Conservation (phyloP, 92 coral and sea anemone species). For the Paragorgia papillata region DNA sequence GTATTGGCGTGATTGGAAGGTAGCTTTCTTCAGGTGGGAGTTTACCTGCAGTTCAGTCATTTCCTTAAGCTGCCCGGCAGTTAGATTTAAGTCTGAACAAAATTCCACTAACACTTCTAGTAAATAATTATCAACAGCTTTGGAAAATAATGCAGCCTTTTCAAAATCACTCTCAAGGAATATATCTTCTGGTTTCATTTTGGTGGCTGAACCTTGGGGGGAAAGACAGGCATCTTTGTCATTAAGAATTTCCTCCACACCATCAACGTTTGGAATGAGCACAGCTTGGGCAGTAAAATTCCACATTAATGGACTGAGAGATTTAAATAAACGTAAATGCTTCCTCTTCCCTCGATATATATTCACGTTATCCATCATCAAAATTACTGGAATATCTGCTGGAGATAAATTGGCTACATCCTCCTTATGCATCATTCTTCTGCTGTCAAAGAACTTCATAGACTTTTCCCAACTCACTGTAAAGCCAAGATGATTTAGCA, state of each 20-base stretch:
- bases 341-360: conserved; percentile 57
- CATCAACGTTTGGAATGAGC: conserved; percentile 34
- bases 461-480: conserved; percentile 55
- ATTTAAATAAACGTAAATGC: conserved; percentile 47
- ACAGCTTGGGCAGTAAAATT: conserved; percentile 54
- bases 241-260: conserved; percentile 42
- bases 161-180: conserved; percentile 24
- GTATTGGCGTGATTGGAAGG: conserved; percentile 7
- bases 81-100: conserved; percentile 8
- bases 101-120: conserved; percentile 18
- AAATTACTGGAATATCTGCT: conserved; percentile 40
- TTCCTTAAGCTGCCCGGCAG: conserved; percentile 5
- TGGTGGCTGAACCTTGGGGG: conserved; percentile 6
- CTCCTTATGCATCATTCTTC: conserved; percentile 9
- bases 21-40: conserved; percentile 6
- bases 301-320: conserved; percentile 45
- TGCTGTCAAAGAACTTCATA: conserved; percentile 40
- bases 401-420: conserved; percentile 29
- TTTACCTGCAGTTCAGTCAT: conserved; percentile 36
- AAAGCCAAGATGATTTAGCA: conserved; percentile 49
- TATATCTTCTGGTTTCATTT: conserved; percentile 15
- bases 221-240: conserved; percentile 7
- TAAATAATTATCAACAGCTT: conserved; percentile 19
- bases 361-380: conserved; percentile 54
- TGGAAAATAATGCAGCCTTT: conserved; percentile 1